These are phyloP conservation scores for Pseudochirops corinnae DNA, from an alignment of 2,797 vertebrate species.

Conservation along the genomic window DNA sequence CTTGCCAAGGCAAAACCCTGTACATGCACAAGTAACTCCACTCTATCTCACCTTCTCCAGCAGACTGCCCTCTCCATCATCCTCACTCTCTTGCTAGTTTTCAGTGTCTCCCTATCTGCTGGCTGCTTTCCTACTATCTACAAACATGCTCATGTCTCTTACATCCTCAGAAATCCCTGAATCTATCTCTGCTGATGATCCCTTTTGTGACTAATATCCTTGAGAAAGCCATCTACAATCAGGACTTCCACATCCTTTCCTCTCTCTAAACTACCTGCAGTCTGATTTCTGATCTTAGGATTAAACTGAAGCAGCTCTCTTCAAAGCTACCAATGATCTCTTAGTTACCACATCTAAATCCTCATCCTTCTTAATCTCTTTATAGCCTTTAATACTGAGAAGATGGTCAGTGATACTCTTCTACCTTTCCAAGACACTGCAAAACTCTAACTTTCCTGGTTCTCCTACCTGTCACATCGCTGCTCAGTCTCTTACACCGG, in stretches of 20 bases:
- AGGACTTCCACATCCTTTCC: background rate
- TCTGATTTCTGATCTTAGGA: background rate
- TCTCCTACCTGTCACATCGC: background rate
- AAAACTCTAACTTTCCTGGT: background rate
- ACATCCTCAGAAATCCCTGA: background rate
- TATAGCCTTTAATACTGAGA: background rate
- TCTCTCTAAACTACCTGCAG: background rate
- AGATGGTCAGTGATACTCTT: background rate
- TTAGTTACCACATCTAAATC: background rate
- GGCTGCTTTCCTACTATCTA: background rate
- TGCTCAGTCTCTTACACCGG: background rate
- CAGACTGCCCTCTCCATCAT: no score
- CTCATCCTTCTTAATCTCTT: background rate
- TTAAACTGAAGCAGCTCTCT: background rate
- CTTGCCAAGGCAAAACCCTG: background rate
- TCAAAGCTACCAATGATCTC: background rate
- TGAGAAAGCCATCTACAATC: background rate
- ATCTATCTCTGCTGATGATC: background rate
- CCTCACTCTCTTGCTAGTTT: background rate
- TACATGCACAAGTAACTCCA: background rate
- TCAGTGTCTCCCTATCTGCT: background rate
- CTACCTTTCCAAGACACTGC: background rate
- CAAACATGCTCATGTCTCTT: background rate
- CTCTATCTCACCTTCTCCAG: background rate
- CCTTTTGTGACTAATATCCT: background rate